A percentile compares a stretch with the other conserved stretches of the same genome.
These are phyloP conservation scores for Ecliptopera silaceata DNA, from an alignment of 2,888 invertebrate genomes.

Conservation along the genomic window DNA sequence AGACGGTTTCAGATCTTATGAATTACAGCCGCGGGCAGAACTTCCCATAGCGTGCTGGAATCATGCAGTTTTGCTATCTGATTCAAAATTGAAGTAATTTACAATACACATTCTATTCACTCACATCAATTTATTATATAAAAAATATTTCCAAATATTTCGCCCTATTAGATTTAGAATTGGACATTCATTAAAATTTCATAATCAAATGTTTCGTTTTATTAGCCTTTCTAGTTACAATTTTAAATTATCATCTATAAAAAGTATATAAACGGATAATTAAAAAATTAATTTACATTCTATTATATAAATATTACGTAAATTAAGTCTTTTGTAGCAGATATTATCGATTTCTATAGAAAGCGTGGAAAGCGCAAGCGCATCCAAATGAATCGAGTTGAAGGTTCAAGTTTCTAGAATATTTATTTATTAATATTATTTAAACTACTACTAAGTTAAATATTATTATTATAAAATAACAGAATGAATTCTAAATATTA, in stretches of 20 bases:
- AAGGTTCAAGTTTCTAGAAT: constrained; percentile 27
- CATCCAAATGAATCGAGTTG: constrained; percentile 32
- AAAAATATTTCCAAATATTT: no score
- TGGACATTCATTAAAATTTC: no score
- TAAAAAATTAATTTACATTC: constrained; percentile 10
- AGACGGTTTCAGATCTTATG: constrained; percentile 13
- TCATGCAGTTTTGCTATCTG: constrained; percentile 11
- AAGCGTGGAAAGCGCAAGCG: constrained; percentile 42
- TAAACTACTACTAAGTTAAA: neutral
- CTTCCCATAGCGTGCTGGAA: constrained; percentile 9
- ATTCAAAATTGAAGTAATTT: no score
- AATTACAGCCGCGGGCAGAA: constrained; percentile 3
- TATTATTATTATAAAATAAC: constrained; percentile 15
- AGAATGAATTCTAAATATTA: no score
- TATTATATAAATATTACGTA: constrained; percentile 28
- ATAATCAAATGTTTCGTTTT: no score
- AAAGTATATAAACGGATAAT: no score
- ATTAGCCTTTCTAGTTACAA: no score
- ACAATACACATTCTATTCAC: no score
- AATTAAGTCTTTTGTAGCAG: constrained; percentile 25
- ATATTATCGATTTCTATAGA: constrained; percentile 37
- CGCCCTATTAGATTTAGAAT: no score
- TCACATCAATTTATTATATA: no score
- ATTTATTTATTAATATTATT: no score
- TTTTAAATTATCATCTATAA: no score